Evolutionary conservation across 2,113 vertebrate genomes (phyloP).

Genomic region (Montifringilla adamsi): DNA sequence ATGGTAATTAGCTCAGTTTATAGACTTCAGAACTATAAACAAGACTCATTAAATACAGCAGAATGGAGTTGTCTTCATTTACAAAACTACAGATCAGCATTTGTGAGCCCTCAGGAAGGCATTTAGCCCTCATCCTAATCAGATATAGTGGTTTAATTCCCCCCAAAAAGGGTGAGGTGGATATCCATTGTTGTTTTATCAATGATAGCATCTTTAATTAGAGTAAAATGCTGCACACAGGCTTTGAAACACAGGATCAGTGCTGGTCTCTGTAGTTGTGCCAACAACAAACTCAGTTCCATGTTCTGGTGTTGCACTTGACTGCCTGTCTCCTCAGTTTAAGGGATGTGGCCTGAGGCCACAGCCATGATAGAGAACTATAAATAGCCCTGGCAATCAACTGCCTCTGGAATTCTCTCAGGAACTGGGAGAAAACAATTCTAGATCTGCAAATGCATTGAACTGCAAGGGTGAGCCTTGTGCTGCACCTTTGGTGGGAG

Average conservation of each 20-base stretch:
- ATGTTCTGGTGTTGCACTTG: not conserved
- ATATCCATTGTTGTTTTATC: conserved; percentile 31
- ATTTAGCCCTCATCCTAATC: conserved; percentile 29
- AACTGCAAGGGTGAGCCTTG: not conserved
- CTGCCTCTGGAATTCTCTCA: not conserved
- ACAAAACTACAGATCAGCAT: conserved; percentile 37
- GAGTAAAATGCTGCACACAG: not conserved
- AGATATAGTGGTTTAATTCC: conserved; percentile 13
- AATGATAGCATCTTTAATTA: conserved; percentile 20
- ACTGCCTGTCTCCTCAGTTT: conserved; percentile 4
- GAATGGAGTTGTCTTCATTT: conserved; percentile 58
- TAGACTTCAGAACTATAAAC: conserved; percentile 56
- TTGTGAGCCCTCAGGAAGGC: conserved; percentile 19
- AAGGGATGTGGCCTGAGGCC: conserved; percentile 6
- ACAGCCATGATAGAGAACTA: not conserved
- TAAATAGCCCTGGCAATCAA: not conserved
- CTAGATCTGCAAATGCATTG: not conserved
- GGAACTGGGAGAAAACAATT: not conserved
- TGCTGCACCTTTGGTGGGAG: not conserved
- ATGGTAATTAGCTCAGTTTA: conserved; percentile 26
- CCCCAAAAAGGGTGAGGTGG: not conserved
- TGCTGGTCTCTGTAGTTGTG: conserved; percentile 28
- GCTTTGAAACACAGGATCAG: conserved; percentile 52
- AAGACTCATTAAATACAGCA: conserved; percentile 50
- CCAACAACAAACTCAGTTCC: not conserved